Evolutionary conservation across 2,113 vertebrate species (phyloP).

Genomic region (Pleuronectes platessa): DNA sequence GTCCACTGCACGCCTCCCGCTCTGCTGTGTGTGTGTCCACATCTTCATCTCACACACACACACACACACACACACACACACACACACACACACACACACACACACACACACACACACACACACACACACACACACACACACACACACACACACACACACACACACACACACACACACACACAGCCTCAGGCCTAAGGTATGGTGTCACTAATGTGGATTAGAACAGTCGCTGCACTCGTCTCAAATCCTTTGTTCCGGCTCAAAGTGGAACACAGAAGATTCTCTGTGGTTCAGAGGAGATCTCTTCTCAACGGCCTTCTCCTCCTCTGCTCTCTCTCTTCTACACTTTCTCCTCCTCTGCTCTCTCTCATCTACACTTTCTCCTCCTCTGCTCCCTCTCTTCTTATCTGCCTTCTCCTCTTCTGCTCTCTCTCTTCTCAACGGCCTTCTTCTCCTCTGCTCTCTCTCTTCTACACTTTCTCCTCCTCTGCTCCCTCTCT

Average conservation of each 20-base stretch:
- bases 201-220: conserved; percentile 50
- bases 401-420: no score
- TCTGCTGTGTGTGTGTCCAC: background rate
- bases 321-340: no score
- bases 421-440: no score
- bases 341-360: no score
- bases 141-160: background rate
- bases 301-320: no score
- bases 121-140: background rate
- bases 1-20: background rate
- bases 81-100: background rate
- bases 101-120: conserved; percentile 1
- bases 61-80: background rate
- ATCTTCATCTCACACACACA: no score
- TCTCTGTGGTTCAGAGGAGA: background rate
- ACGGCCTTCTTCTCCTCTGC: no score
- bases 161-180: background rate
- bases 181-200: conserved; percentile 28
- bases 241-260: no score
- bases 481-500: no score
- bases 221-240: conserved; percentile 28
- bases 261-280: background rate
- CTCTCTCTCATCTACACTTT: no score
- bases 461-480: no score
- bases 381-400: no score